phyloP scores from a whole-genome alignment of 2,113 vertebrate genomes.

The Lynx canadensis region DNA sequence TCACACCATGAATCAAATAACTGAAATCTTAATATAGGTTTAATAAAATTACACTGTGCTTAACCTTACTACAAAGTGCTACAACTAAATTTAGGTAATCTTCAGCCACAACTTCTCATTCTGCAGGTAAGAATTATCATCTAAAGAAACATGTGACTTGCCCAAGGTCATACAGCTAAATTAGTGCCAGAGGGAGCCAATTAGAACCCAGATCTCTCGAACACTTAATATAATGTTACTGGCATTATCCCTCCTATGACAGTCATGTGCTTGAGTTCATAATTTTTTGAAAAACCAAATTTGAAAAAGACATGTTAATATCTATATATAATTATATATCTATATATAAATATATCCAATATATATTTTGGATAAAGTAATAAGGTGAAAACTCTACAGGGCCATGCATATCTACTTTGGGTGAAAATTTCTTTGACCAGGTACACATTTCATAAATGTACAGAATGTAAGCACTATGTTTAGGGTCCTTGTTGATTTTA shows the following conservation, averaged over 20 bases:
- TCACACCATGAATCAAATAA: not conserved
- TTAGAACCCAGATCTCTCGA: not conserved
- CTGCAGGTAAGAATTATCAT: not conserved
- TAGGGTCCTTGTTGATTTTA: not conserved
- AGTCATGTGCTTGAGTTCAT: not conserved
- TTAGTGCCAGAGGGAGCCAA: not conserved
- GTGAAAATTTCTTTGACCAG: not conserved
- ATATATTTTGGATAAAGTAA: not conserved
- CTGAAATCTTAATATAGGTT: not conserved
- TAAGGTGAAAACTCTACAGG: not conserved
- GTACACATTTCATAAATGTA: not conserved
- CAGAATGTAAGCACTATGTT: not conserved
- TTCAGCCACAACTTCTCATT: constrained; percentile 3
- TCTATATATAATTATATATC: no score
- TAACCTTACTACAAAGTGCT: not conserved
- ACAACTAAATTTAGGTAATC: not conserved
- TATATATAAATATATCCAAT: not conserved
- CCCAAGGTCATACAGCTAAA: not conserved
- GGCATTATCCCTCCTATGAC: not conserved
- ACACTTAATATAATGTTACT: not conserved
- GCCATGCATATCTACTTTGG: not conserved
- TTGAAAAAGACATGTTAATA: not conserved
- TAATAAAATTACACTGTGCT: not conserved
- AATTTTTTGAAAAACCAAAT: not conserved
- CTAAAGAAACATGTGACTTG: not conserved